Evolutionary conservation across 2,888 invertebrate species (phyloP).

Genomic region (Dicyrtoma fusca): DNA sequence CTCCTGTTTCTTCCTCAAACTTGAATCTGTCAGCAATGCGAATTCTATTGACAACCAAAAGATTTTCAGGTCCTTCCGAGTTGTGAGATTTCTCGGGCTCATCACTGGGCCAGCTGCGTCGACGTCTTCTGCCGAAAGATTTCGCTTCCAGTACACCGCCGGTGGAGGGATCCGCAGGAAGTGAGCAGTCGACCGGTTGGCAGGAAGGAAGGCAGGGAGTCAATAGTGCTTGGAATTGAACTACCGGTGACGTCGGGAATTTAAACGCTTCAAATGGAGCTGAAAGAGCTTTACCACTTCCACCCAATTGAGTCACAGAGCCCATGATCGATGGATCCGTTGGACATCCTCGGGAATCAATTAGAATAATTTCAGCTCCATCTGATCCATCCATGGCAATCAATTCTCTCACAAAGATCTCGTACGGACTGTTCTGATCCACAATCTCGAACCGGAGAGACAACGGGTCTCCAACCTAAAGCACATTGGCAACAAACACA

Average conservation of each 20-base stretch:
- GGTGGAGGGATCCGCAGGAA: conserved; percentile 58
- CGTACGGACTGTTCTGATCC: conserved; percentile 61
- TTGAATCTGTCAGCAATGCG: conserved; percentile 58
- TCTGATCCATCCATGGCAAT: conserved; percentile 61
- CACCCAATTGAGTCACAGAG: conserved; percentile 64
- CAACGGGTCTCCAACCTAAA: conserved; percentile 61
- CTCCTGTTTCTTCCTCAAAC: conserved; percentile 49
- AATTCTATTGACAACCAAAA: conserved; percentile 58
- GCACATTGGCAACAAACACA: conserved; percentile 25
- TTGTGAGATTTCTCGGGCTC: not conserved
- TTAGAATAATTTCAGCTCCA: conserved; percentile 61
- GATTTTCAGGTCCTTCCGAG: conserved; percentile 40
- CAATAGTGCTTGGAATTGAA: conserved; percentile 60
- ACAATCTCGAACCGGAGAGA: conserved; percentile 61
- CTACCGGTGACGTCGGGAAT: conserved; percentile 60
- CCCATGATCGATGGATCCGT: conserved; percentile 61
- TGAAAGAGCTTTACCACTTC: conserved; percentile 57
- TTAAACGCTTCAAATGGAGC: conserved; percentile 61
- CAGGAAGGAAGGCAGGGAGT: conserved; percentile 60
- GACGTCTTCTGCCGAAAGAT: conserved; percentile 54
- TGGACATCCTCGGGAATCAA: conserved; percentile 61
- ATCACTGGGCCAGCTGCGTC: conserved; percentile 43
- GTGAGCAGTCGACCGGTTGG: conserved; percentile 59
- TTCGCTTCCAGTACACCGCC: conserved; percentile 58
- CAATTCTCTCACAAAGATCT: conserved; percentile 62